Conservation (phyloP, 2,797 vertebrate species). For the Botia almorhae region DNA sequence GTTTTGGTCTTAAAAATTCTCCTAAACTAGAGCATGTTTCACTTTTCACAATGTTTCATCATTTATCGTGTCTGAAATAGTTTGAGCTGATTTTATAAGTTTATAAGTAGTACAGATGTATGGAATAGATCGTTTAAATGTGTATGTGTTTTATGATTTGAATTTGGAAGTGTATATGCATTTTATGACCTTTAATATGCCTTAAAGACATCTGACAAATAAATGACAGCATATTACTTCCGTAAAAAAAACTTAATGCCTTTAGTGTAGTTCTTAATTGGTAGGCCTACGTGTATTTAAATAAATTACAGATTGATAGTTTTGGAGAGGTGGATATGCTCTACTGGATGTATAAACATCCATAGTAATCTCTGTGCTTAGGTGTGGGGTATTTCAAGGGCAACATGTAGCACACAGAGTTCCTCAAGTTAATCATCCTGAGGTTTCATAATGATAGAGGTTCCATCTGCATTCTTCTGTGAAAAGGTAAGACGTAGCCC, state of each 20-base stretch:
- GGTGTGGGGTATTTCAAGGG: slow-evolving; percentile 60
- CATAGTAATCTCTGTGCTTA: slow-evolving; percentile 51
- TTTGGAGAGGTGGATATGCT: slow-evolving; percentile 45
- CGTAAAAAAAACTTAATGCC: no score
- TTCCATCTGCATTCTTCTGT: slow-evolving; percentile 73
- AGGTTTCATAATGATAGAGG: slow-evolving; percentile 74
- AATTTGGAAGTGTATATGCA: no score
- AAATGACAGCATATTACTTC: no score
- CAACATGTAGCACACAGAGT: slow-evolving; percentile 71
- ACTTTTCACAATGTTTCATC: no score
- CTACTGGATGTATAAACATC: slow-evolving; percentile 1
- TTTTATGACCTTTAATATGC: no score
- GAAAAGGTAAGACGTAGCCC: slow-evolving; percentile 76
- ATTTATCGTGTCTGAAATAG: no score
- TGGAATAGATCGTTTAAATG: no score
- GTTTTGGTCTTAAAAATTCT: slow-evolving; percentile 43
- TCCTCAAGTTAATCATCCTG: slow-evolving; percentile 80
- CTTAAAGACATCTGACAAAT: no score
- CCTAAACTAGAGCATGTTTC: background rate
- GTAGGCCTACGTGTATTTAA: background rate
- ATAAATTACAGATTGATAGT: slow-evolving; percentile 8
- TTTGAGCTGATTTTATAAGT: no score
- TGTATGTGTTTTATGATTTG: no score
- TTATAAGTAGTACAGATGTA: no score
- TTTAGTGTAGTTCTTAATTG: no score